Conservation (phyloP, 2,888 invertebrate species). For the Ashinkailepas kermadecensis region DNA sequence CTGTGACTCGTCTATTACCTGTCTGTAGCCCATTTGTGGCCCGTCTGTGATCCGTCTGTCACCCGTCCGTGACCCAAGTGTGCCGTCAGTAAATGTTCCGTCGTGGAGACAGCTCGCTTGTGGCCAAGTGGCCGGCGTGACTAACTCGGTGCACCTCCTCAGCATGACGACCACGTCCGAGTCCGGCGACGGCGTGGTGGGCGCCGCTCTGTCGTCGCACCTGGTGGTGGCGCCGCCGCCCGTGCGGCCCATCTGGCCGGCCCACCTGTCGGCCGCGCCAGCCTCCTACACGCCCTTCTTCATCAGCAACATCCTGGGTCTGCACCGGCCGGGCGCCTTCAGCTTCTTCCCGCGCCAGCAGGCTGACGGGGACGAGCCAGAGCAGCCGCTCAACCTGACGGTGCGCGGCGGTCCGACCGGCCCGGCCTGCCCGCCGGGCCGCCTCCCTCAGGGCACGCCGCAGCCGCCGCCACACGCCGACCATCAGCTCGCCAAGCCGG, state of each 20-base stretch:
- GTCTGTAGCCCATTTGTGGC: no score
- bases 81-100: no score
- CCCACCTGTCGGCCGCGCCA: background rate
- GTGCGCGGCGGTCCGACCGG: background rate
- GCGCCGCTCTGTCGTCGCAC: background rate
- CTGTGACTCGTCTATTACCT: no score
- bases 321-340: background rate
- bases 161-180: constrained; percentile 7
- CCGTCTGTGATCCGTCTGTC: no score
- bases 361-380: constrained; percentile 21
- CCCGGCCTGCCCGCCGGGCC: background rate
- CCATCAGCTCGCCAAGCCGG: background rate
- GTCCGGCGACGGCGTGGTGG: background rate
- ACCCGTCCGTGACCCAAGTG: no score
- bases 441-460: background rate
- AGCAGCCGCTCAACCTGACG: constrained; percentile 42
- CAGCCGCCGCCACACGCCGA: background rate
- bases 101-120: no score
- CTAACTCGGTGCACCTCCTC: background rate
- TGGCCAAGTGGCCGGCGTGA: no score
- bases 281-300: constrained; percentile 5
- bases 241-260: background rate
- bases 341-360: constrained; percentile 4
- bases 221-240: background rate
- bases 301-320: constrained; percentile 20